phyloP scores from a whole-genome alignment of 1,140 invertebrate species.

The Drosophila murphyi region DNA sequence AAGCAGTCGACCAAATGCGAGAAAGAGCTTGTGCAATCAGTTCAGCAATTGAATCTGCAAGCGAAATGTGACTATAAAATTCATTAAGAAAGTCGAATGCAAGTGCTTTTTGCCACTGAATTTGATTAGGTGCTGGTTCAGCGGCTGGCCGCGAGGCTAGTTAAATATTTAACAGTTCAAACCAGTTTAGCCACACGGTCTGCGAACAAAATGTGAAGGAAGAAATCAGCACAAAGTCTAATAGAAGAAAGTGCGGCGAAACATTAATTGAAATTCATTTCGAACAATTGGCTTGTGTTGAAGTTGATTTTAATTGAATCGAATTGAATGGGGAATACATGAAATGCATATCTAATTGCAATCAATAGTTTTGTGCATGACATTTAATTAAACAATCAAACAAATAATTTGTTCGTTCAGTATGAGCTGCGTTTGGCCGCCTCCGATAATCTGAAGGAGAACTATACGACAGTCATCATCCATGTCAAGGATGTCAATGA shows the following conservation, averaged over 20 bases:
- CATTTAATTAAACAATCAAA: conserved; percentile 25
- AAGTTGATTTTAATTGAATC: conserved; percentile 54
- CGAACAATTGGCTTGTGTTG: conserved; percentile 60
- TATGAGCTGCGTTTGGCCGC: conserved; percentile 96
- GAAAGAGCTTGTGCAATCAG: conserved; percentile 34
- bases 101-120: conserved; percentile 53
- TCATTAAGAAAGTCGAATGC: conserved; percentile 69
- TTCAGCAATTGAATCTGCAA: conserved; percentile 46
- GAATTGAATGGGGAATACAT: background rate
- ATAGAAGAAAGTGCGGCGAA: conserved; percentile 37
- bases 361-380: conserved; percentile 35
- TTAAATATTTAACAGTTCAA: conserved; percentile 78
- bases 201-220: conserved; percentile 37
- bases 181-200: conserved; percentile 64
- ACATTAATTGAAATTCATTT: conserved; percentile 81
- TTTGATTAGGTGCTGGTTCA: conserved; percentile 50
- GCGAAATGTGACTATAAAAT: conserved; percentile 66
- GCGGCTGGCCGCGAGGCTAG: conserved; percentile 62
- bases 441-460: conserved; percentile 97
- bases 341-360: conserved; percentile 23
- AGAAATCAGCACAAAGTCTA: conserved; percentile 6
- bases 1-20: background rate
- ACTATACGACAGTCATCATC: conserved; percentile 97
- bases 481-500: conserved; percentile 98
- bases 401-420: conserved; percentile 85